Conservation (phyloP, 1,140 invertebrate genomes). For the Papilio aristodemus region DNA sequence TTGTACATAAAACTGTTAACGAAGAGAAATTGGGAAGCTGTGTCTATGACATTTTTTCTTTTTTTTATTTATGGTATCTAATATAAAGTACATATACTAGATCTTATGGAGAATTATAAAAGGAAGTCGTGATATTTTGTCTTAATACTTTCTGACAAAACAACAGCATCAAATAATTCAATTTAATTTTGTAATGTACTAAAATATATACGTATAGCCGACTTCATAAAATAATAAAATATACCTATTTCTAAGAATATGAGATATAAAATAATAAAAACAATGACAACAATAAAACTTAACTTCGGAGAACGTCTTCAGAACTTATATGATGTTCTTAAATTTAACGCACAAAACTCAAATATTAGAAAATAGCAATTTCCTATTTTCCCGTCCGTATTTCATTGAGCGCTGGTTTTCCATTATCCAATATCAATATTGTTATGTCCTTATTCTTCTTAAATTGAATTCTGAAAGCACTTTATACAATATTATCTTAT, state of each 20-base stretch:
- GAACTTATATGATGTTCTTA: constrained; percentile 13
- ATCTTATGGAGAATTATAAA: too few relatives aligned
- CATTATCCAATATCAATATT: constrained; percentile 76
- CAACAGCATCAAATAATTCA: too few relatives aligned
- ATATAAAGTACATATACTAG: too few relatives aligned
- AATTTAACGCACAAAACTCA: constrained; percentile 44
- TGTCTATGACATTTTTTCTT: neutral
- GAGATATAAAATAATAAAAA: neutral
- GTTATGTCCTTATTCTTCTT: constrained; percentile 66
- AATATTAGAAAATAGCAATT: constrained; percentile 65
- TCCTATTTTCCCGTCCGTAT: constrained; percentile 52
- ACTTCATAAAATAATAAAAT: too few relatives aligned
- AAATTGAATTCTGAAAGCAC: constrained; percentile 53
- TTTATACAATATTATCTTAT: constrained; percentile 13
- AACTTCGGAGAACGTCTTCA: constrained; percentile 10
- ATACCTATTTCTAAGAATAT: too few relatives aligned
- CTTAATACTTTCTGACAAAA: too few relatives aligned
- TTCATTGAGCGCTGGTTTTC: constrained; percentile 70
- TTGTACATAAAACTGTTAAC: neutral
- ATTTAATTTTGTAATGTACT: too few relatives aligned
- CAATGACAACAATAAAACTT: constrained; percentile 7
- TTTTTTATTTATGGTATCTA: too few relatives aligned
- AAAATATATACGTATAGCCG: too few relatives aligned
- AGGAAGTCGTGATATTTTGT: too few relatives aligned
- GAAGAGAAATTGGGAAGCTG: neutral